A percentile compares a stretch with the other conserved stretches of the same genome.
Conservation (phyloP, 2,888 invertebrate species). For the Geophilus truncorum region DNA sequence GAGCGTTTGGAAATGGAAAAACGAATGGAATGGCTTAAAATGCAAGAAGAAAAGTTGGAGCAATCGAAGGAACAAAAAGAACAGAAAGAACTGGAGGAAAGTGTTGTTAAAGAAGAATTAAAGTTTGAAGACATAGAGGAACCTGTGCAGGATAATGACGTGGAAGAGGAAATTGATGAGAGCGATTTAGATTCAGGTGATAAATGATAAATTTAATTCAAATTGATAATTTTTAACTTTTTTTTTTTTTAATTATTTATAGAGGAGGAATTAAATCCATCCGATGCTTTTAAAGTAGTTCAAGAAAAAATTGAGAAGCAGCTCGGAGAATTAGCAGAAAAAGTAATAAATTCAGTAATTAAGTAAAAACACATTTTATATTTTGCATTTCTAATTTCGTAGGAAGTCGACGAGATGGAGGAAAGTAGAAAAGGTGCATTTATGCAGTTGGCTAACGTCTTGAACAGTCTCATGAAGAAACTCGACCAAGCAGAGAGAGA, state of each 20-base stretch:
- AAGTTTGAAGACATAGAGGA: background rate
- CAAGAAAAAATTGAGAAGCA: background rate
- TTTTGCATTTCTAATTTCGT: too few relatives aligned
- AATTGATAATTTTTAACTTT: background rate
- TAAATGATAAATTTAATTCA: background rate
- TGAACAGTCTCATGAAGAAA: conserved; percentile 44
- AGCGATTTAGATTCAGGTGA: background rate
- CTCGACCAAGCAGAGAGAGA: conserved; percentile 44
- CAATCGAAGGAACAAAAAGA: conserved; percentile 33
- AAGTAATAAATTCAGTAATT: background rate
- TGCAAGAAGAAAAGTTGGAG: conserved; percentile 38
- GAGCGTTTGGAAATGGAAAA: conserved; percentile 37
- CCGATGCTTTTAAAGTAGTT: background rate
- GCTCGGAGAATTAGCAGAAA: background rate
- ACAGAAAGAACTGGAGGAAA: too few relatives aligned
- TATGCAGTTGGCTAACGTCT: conserved; percentile 41
- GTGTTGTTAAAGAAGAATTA: background rate
- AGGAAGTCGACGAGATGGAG: too few relatives aligned
- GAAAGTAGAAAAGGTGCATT: conserved; percentile 41
- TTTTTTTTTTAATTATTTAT: background rate
- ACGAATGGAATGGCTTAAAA: conserved; percentile 37
- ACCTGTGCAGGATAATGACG: background rate
- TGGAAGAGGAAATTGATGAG: background rate
- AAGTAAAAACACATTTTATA: too few relatives aligned
- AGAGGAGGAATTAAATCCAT: background rate